These are phyloP conservation scores for Cherax destructor DNA, from an alignment of 1,140 invertebrate genomes.

Conservation along the genomic window DNA sequence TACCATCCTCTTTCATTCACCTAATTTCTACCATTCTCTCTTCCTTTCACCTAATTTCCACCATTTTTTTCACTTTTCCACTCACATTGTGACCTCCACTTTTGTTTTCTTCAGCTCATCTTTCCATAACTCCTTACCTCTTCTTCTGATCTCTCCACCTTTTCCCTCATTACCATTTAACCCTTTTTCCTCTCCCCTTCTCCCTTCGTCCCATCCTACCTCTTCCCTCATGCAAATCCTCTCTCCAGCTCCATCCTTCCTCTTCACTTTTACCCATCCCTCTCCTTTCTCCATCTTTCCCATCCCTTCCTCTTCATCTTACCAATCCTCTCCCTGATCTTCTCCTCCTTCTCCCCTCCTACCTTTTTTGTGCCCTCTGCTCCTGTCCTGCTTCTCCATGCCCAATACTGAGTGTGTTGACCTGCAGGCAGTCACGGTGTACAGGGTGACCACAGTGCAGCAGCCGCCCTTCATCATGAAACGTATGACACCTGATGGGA, in stretches of 20 bases:
- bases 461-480: slow-evolving; percentile 90
- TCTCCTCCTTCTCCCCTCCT: background rate
- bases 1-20: too few relatives aligned
- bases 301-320: background rate
- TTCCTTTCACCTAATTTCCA: too few relatives aligned
- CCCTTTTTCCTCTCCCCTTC: background rate
- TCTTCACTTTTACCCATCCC: background rate
- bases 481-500: slow-evolving; percentile 73
- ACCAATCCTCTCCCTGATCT: background rate
- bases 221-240: background rate
- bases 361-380: background rate
- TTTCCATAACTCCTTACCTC: too few relatives aligned
- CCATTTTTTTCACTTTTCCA: too few relatives aligned
- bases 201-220: too few relatives aligned
- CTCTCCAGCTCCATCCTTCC: too few relatives aligned
- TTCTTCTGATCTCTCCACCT: too few relatives aligned
- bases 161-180: too few relatives aligned
- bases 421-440: slow-evolving; percentile 69
- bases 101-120: too few relatives aligned
- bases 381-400: background rate
- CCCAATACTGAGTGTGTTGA: background rate
- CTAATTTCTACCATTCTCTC: too few relatives aligned
- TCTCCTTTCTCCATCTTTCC: too few relatives aligned
- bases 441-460: slow-evolving; percentile 76
- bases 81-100: too few relatives aligned